Evolutionary conservation across 64 coral and sea anemone species (phyloP), one percentile per base, ranked within the genome.

Genomic region (Montipora sp.): DNA sequence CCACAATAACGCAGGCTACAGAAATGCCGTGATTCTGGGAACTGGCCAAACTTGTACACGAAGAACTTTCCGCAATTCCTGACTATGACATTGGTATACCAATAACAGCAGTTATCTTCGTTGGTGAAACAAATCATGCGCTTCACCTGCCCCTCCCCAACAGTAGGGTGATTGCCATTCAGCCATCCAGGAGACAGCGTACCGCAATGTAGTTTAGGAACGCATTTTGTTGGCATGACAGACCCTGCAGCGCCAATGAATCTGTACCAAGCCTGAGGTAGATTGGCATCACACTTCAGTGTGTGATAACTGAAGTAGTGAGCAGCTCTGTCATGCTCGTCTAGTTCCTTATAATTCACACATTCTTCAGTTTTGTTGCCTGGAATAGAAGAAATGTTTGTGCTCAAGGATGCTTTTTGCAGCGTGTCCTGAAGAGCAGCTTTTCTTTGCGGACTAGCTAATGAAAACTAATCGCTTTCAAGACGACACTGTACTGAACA

Each of bases 141-240:
- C 21, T 75, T 3, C 48, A 89, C 92, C 24, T 23, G 50, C n/a
- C 87, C 92, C 73, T 89, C 87, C 66, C 49, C 65, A 16, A 77
- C 57, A 61, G 75, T 68, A 7, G 92, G 92, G 67, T 86, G 92
- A 20, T 83, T 82, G 66, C 87, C 92, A 59, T 80, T 83, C 50
- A 94, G 51, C 92, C 92, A 94, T 8, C 92, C 92, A 12, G 92
- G 75, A 24, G 92, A 68, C 19, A 89, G 87, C 8, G 92, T 89
- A 71, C 92, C 92, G 51, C 92, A 94, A 19, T 94, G 92, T 23
- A 89, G 50, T 48, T 53, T 60, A 0, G 73, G 60, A 6, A 89
- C 77, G 51, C 92, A 94, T 2, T 48, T 44, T 12, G 92, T 94
- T 36, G 92, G 48, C 77, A 94, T 94, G 1, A 82, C 55, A 61